phyloP scores from a whole-genome alignment of 2,888 invertebrate genomes.

The Elegia similella region DNA sequence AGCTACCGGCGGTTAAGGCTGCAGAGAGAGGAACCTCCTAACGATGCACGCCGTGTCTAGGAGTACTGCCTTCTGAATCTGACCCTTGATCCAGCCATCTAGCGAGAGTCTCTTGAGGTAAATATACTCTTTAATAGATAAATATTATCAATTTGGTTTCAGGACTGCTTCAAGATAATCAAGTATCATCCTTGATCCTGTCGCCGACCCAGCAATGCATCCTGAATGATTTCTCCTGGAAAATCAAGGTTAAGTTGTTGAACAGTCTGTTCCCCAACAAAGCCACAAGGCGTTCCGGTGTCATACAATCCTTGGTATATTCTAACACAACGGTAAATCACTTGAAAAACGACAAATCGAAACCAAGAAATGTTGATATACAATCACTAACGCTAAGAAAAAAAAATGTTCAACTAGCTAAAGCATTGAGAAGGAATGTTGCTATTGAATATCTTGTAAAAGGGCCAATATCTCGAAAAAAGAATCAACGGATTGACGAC shows the following conservation, averaged over 20 bases:
- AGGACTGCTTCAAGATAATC: neutral
- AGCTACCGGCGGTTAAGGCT: no score
- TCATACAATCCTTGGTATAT: neutral
- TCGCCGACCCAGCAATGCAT: conserved; percentile 3
- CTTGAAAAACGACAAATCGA: neutral
- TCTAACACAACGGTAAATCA: neutral
- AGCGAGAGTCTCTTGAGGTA: no score
- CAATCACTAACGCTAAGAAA: neutral
- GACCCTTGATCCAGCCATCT: no score
- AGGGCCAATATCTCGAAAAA: no score
- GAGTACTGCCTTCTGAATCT: no score
- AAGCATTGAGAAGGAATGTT: neutral
- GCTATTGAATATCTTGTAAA: neutral
- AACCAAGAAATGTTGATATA: neutral
- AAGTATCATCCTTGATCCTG: neutral
- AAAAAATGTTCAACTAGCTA: neutral
- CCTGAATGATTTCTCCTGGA: conserved; percentile 22
- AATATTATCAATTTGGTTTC: neutral
- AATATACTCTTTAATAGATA: no score
- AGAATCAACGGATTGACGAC: neutral
- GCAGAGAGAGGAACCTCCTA: no score
- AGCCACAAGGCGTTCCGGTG: neutral
- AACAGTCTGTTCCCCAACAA: neutral
- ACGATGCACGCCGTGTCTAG: no score
- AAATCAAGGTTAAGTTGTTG: conserved; percentile 19